These are phyloP conservation scores for Dynastes grantii DNA, from an alignment of 2,888 invertebrate species.

Conservation along the genomic window DNA sequence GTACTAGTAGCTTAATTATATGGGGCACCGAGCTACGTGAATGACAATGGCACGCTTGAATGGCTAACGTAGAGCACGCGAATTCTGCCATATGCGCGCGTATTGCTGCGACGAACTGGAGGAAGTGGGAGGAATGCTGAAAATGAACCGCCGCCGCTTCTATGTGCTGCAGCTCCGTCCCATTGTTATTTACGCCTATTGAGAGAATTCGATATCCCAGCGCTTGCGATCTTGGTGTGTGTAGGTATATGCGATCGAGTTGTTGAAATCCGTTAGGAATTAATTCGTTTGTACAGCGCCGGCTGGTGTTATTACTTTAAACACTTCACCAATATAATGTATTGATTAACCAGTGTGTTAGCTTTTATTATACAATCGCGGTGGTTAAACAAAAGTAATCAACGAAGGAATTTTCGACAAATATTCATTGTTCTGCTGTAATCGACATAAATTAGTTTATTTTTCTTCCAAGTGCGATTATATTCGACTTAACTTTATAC, in stretches of 20 bases:
- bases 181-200: conserved; percentile 43
- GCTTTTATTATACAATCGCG: neutral
- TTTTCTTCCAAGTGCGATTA: too few species aligned
- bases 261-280: conserved; percentile 31
- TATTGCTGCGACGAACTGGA: conserved; percentile 22
- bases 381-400: too few species aligned
- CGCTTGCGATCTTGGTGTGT: neutral
- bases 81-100: conserved; percentile 50
- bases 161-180: conserved; percentile 22
- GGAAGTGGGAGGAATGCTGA: conserved; percentile 60
- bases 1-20: conserved; percentile 51
- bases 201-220: conserved; percentile 27
- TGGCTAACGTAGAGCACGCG: conserved; percentile 49
- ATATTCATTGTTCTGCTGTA: too few species aligned
- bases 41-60: conserved; percentile 47
- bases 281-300: neutral
- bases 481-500: too few species aligned
- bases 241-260: neutral
- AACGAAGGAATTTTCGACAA: too few species aligned
- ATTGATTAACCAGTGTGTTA: neutral
- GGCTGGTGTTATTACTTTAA: neutral
- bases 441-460: too few species aligned
- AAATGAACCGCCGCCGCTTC: conserved; percentile 43
- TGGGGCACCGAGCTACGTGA: conserved; percentile 41
- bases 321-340: neutral